Conservation (phyloP, 2,797 vertebrate genomes). For the Rhinichthys osculus region DNA sequence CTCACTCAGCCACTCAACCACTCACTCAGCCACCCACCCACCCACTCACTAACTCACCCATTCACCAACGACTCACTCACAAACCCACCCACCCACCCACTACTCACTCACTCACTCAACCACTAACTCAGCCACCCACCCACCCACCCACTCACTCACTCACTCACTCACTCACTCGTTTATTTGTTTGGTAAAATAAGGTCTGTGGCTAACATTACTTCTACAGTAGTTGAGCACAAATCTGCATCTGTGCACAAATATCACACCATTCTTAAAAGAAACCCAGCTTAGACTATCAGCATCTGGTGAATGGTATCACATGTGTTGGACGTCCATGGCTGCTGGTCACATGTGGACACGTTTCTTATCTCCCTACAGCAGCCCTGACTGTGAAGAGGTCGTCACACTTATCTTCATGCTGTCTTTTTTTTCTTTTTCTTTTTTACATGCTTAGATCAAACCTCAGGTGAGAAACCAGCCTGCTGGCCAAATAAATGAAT, state of each 20-base stretch:
- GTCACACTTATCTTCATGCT: slow-evolving; percentile 46
- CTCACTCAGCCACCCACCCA: too few relatives aligned
- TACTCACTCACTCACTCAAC: too few relatives aligned
- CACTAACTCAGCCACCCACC: too few relatives aligned
- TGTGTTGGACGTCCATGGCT: background rate
- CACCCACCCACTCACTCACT: too few relatives aligned
- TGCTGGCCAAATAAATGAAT: slow-evolving; percentile 21
- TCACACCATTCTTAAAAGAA: slow-evolving; percentile 15
- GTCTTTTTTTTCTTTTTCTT: background rate
- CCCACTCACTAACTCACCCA: background rate
- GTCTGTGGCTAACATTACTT: too few relatives aligned
- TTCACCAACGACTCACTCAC: background rate
- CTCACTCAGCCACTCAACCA: too few relatives aligned
- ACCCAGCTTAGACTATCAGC: background rate
- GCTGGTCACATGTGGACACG: background rate
- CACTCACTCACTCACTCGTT: too few relatives aligned
- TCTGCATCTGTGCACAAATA: background rate
- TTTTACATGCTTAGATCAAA: slow-evolving; percentile 24
- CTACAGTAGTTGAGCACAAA: background rate
- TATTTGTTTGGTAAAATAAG: too few relatives aligned
- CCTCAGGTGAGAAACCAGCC: slow-evolving; percentile 33
- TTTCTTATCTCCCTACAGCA: slow-evolving; percentile 55
- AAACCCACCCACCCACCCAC: accelerated
- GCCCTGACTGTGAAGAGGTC: slow-evolving; percentile 19
- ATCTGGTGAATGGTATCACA: slow-evolving; percentile 12